These are phyloP conservation scores for Saccostrea glomerata DNA, from an alignment of 1,140 invertebrate species.

Conservation along the genomic window DNA sequence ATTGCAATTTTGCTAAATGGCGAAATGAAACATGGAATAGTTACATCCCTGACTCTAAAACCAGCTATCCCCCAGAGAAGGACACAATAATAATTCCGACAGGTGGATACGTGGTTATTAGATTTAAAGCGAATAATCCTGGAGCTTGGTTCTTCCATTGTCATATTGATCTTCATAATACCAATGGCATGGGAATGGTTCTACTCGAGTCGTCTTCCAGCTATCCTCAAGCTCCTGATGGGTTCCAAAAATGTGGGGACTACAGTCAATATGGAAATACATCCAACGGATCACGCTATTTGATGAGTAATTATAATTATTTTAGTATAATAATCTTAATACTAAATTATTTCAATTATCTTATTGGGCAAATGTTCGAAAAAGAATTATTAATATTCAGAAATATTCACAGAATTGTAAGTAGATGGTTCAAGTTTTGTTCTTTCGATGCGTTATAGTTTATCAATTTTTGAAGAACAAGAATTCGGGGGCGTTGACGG, in stretches of 20 bases:
- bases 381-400: not conserved
- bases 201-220: not conserved
- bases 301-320: not conserved
- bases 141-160: slow-evolving; percentile 64
- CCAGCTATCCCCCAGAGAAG: slow-evolving; percentile 83
- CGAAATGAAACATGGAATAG: slow-evolving; percentile 1
- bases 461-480: not conserved
- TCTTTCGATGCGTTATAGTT: not conserved
- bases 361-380: not conserved
- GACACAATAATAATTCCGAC: slow-evolving; percentile 86
- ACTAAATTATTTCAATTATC: no score
- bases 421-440: no score
- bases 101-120: slow-evolving; percentile 84
- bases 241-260: not conserved
- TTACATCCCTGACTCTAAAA: slow-evolving; percentile 35
- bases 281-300: not conserved
- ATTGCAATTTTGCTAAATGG: slow-evolving; percentile 51
- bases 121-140: slow-evolving; percentile 87
- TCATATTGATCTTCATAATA: slow-evolving; percentile 62
- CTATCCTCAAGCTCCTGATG: not conserved
- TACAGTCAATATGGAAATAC: not conserved
- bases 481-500: not conserved
- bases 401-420: no score
- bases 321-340: not conserved
- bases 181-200: slow-evolving; percentile 61